Percentiles rank a stretch among this genome's conserved stretches.
Conservation (phyloP, 2,113 vertebrate genomes). For the Lepisosteus osseus region DNA sequence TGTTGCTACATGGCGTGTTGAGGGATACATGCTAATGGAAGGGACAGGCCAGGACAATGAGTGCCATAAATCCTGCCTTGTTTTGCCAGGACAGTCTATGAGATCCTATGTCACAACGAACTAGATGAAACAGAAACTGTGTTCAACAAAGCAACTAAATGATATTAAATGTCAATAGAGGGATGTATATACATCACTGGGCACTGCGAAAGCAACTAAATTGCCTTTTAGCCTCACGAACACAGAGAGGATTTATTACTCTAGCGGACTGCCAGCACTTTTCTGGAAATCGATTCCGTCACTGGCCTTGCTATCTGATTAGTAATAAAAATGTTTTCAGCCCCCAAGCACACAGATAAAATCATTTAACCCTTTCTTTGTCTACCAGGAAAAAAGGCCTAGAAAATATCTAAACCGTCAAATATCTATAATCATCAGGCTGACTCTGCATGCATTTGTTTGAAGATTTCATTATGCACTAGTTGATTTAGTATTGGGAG, state of each 20-base stretch:
- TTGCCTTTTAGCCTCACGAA: neutral
- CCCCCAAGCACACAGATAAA: neutral
- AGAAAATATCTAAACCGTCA: no score
- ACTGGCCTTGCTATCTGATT: neutral
- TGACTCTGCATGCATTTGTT: no score
- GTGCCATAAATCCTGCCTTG: no score
- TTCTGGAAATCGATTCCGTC: neutral
- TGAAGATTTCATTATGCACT: no score
- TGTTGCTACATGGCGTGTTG: no score
- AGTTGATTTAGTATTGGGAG: no score
- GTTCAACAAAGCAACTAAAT: neutral
- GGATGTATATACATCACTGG: conserved; percentile 1
- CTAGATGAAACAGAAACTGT: neutral
- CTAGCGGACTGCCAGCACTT: neutral
- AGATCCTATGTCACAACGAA: neutral
- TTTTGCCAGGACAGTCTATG: neutral
- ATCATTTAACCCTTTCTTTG: neutral
- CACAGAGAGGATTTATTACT: neutral
- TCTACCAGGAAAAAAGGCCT: neutral
- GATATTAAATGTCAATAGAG: conserved; percentile 1
- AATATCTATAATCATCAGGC: no score
- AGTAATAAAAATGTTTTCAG: neutral
- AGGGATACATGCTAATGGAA: no score
- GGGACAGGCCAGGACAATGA: no score
- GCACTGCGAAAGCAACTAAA: neutral